These are phyloP conservation scores for Calameuta filiformis DNA, from an alignment of 2,888 invertebrate species.

Conservation along the genomic window DNA sequence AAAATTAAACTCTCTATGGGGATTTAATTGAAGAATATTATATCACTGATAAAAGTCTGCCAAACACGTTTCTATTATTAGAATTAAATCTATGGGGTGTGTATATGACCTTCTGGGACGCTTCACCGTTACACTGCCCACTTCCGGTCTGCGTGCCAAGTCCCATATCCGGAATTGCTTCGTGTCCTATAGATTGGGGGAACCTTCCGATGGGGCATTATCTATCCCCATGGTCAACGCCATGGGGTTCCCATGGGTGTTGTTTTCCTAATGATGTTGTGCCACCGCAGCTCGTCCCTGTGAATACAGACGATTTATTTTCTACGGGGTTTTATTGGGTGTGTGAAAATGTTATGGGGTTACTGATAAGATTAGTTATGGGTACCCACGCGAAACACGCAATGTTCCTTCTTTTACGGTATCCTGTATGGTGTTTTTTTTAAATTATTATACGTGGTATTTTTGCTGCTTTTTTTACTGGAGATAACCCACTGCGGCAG, in stretches of 20 bases:
- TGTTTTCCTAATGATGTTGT: conserved; percentile 29
- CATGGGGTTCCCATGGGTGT: conserved; percentile 43
- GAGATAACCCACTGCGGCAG: background rate
- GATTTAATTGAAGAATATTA: background rate
- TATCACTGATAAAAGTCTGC: background rate
- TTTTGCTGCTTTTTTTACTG: background rate
- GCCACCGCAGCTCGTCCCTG: conserved; percentile 6
- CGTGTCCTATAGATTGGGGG: conserved; percentile 36
- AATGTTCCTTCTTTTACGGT: background rate
- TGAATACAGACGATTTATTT: conserved; percentile 8
- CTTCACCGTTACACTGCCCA: background rate
- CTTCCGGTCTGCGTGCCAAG: conserved; percentile 43
- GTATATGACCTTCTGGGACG: background rate
- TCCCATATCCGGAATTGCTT: conserved; percentile 44
- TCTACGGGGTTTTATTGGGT: conserved; percentile 1
- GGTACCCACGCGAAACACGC: conserved; percentile 10
- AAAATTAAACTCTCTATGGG: background rate
- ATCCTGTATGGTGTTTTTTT: background rate
- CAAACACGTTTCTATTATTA: background rate
- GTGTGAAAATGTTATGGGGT: conserved; percentile 1
- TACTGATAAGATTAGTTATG: conserved; percentile 13
- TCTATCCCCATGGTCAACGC: conserved; percentile 25
- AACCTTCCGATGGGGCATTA: conserved; percentile 31
- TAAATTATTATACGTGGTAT: background rate
- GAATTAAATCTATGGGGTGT: background rate